Conservation (phyloP, 2,888 invertebrate genomes). For the Drosophila pegasa region DNA sequence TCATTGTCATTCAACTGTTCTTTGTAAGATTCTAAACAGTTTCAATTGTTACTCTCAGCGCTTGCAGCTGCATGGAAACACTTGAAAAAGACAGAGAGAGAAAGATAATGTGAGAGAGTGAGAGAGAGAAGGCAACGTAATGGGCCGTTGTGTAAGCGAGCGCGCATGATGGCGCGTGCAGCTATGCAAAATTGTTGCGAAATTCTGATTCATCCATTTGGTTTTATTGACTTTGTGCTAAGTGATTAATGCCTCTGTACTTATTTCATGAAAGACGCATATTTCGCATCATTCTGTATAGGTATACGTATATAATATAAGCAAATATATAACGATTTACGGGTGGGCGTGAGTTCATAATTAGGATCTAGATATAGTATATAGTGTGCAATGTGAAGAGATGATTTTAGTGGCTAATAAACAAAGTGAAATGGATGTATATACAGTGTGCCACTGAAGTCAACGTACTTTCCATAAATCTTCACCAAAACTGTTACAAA, state of each 20-base stretch:
- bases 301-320: not conserved
- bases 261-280: too few relatives aligned
- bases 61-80: not conserved
- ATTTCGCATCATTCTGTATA: not conserved
- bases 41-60: not conserved
- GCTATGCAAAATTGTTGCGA: not conserved
- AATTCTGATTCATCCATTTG: conserved; percentile 1
- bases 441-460: too few relatives aligned
- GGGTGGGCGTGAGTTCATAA: too few relatives aligned
- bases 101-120: not conserved
- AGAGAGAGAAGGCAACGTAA: not conserved
- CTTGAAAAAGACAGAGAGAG: not conserved
- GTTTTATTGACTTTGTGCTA: not conserved
- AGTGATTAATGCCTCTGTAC: not conserved
- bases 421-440: too few relatives aligned
- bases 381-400: too few relatives aligned
- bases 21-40: too few relatives aligned
- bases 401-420: too few relatives aligned
- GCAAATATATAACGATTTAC: not conserved
- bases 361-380: too few relatives aligned
- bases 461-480: too few relatives aligned
- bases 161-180: not conserved
- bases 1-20: too few relatives aligned
- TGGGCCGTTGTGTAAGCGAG: not conserved
- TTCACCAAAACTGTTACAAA: too few relatives aligned